These are phyloP conservation scores for Chloropsis hardwickii DNA, from an alignment of 2,113 vertebrate species.

Conservation along the genomic window DNA sequence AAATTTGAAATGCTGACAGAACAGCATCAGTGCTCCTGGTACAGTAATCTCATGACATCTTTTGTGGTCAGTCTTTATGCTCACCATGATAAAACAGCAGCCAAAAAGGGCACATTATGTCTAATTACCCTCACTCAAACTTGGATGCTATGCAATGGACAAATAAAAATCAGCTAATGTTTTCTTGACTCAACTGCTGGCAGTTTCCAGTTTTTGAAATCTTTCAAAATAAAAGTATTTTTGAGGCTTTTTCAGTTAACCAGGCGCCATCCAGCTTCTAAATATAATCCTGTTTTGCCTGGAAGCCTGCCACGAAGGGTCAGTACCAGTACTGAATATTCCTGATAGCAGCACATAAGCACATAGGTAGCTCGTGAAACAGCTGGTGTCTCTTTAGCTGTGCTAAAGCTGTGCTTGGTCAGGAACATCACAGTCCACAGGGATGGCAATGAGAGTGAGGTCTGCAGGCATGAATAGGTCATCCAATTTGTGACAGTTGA, in stretches of 20 bases:
- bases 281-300: neutral
- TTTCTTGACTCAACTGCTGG: neutral
- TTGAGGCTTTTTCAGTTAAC: neutral
- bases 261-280: neutral
- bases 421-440: neutral
- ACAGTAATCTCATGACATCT: constrained; percentile 17
- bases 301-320: neutral
- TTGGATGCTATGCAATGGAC: neutral
- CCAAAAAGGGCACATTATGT: neutral
- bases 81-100: constrained; percentile 22
- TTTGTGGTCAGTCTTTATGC: neutral
- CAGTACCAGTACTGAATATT: neutral
- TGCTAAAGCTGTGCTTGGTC: neutral
- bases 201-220: neutral
- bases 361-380: neutral
- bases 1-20: constrained; percentile 48
- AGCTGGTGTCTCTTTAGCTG: neutral
- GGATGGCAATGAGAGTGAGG: neutral
- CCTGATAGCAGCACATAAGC: neutral
- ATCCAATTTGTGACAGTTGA: neutral
- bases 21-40: neutral
- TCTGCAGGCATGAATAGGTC: neutral
- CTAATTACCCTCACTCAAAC: constrained; percentile 25
- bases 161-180: constrained; percentile 2
- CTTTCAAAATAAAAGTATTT: neutral